Base-by-base conservation (phyloP, 2,888 invertebrate species). In the Chrysolina oricalcia region DNA sequence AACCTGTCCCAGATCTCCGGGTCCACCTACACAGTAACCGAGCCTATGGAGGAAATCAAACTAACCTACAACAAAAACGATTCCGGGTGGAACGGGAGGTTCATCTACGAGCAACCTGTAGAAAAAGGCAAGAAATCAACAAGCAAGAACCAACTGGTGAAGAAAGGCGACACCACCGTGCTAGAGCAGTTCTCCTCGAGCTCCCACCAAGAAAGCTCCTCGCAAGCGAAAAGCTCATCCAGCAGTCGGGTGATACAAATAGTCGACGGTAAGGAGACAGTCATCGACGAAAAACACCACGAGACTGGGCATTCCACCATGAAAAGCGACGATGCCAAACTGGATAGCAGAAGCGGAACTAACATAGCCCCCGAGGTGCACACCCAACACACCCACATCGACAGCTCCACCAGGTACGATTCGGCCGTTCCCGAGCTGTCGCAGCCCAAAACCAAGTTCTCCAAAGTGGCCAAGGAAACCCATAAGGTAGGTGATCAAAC, bases 231-330 rank as follows among this genome's bases (percentile, higher is more conserved):
- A 85, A 92, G 92, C 43, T 91, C 92, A 48, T 92, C 92, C 1
- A 91, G 92, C 19, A 92, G 93, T 17, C 92, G 93, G 83, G 91
- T 92, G 41, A 91, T 93, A 64, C 93, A 93, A 88, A 91, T 92
- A 78, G 91, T 92, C 23, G 92, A 93, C 83, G 93, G 93, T 1
- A 92, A 92, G 85, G 92, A 93, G 87, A 88, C 91, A 50, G 90
- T 92, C 56, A 87, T 92, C 59, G 92, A 92, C 77, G 90, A 90
- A 81, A 91, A 92, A 70, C 91, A 90, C 66, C 90, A 91, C 81
- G 92, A 92, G 86, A 90, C 91, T 87, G 81, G 76, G 13, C 72
- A 83, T 53, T 80, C 85, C 0, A 79, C 83, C 15, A 81, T 86
- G 9, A 79, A 85, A 0, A 84, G 83, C 69, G 86, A 87, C 68